Evolutionary conservation across 2,797 vertebrate species (phyloP).

Genomic region (Acridotheres tristis): DNA sequence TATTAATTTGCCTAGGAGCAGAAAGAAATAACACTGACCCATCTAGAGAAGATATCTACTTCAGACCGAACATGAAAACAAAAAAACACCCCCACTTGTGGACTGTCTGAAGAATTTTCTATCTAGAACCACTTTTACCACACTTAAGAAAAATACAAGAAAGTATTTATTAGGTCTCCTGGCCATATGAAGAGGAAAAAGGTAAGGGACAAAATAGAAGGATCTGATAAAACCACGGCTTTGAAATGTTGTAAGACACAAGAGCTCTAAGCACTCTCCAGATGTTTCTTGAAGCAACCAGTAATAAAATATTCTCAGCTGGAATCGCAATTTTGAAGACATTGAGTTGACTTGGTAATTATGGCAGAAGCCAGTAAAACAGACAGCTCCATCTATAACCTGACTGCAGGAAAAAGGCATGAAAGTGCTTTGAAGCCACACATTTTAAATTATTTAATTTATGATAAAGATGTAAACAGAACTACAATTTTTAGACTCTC

Average conservation of each 20-base stretch:
- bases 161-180: background rate
- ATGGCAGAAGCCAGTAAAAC: background rate
- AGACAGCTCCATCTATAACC: background rate
- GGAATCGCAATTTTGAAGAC: background rate
- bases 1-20: constrained; percentile 55
- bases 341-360: background rate
- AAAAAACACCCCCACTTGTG: background rate
- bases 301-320: constrained; percentile 5
- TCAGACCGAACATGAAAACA: background rate
- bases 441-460: background rate
- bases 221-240: background rate
- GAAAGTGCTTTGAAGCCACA: constrained; percentile 3
- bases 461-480: background rate
- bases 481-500: background rate
- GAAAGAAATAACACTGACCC: constrained; percentile 47
- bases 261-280: background rate
- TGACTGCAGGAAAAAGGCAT: background rate
- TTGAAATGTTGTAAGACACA: background rate
- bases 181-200: background rate
- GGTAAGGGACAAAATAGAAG: background rate
- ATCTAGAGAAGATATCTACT: background rate
- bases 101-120: background rate
- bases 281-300: constrained; percentile 22
- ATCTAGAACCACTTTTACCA: background rate
- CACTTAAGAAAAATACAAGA: background rate